Conservation (phyloP, 2,888 invertebrate genomes). For the Syritta pipiens region DNA sequence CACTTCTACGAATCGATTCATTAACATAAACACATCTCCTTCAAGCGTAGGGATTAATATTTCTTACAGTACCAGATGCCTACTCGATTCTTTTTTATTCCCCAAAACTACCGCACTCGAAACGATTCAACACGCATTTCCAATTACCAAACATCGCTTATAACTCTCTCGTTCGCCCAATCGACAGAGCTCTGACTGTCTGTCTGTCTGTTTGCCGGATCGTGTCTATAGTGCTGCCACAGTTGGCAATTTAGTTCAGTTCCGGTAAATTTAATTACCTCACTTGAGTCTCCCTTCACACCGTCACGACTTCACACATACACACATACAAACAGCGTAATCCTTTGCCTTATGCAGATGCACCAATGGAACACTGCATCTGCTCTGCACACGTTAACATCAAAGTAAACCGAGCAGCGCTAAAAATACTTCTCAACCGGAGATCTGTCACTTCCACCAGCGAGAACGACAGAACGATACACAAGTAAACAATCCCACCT, state of each 20-base stretch:
- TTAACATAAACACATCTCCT: neutral
- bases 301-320: neutral
- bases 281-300: conserved; percentile 22
- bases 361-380: conserved; percentile 26
- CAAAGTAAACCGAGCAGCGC: conserved; percentile 53
- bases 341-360: conserved; percentile 35
- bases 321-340: too few relatives aligned
- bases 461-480: neutral
- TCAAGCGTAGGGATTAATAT: neutral
- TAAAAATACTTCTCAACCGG: conserved; percentile 46
- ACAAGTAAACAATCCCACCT: conserved; percentile 26
- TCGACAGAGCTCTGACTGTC: neutral
- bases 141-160: conserved; percentile 33
- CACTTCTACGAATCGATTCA: neutral
- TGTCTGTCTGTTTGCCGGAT: neutral
- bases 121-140: conserved; percentile 43
- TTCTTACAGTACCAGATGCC: conserved; percentile 17
- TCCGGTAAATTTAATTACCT: conserved; percentile 63
- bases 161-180: conserved; percentile 11
- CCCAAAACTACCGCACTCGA: neutral
- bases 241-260: conserved; percentile 49
- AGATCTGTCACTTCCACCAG: neutral
- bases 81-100: neutral
- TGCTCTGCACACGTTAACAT: conserved; percentile 26
- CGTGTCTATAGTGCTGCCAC: conserved; percentile 16